Evolutionary conservation across 2,888 invertebrate species (phyloP).

Genomic region (Dryobota labecula): DNA sequence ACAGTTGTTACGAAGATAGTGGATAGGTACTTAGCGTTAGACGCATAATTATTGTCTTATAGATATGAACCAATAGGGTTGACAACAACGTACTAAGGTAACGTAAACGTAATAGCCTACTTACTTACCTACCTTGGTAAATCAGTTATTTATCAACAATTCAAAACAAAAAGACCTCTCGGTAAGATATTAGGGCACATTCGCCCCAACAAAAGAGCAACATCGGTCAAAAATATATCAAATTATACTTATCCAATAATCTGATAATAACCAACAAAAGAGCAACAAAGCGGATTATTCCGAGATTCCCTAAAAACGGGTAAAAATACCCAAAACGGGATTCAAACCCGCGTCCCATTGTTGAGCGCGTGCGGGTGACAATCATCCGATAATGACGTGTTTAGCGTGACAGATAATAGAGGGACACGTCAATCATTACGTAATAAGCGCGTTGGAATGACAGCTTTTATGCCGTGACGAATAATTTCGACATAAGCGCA

Average conservation of each 20-base stretch:
- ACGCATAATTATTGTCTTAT: too few relatives aligned
- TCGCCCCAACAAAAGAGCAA: slow-evolving; percentile 27
- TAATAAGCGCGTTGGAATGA: slow-evolving; percentile 63
- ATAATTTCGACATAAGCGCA: slow-evolving; percentile 14
- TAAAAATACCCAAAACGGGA: slow-evolving; percentile 72
- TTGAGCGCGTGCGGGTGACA: slow-evolving; percentile 66
- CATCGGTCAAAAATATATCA: slow-evolving; percentile 58
- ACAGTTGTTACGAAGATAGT: too few relatives aligned
- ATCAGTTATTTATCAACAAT: background rate
- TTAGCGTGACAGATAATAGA: slow-evolving; percentile 66
- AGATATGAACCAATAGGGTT: too few relatives aligned
- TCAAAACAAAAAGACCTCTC: background rate
- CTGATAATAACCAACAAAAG: slow-evolving; percentile 67
- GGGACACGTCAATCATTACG: slow-evolving; percentile 73
- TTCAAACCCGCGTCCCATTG: slow-evolving; percentile 63
- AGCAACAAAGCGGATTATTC: slow-evolving; percentile 65
- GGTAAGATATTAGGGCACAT: slow-evolving; percentile 11
- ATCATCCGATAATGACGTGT: slow-evolving; percentile 76
- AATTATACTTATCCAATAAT: slow-evolving; percentile 62
- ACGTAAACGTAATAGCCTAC: too few relatives aligned
- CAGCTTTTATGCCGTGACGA: slow-evolving; percentile 35
- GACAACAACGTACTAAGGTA: too few relatives aligned
- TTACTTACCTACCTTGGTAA: background rate
- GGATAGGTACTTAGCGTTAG: too few relatives aligned
- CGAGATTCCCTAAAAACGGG: slow-evolving; percentile 74